A percentile compares a stretch with the other conserved stretches of the same genome.
phyloP scores from a whole-genome alignment of 2,113 vertebrate species.

The Amazona guildingii region DNA sequence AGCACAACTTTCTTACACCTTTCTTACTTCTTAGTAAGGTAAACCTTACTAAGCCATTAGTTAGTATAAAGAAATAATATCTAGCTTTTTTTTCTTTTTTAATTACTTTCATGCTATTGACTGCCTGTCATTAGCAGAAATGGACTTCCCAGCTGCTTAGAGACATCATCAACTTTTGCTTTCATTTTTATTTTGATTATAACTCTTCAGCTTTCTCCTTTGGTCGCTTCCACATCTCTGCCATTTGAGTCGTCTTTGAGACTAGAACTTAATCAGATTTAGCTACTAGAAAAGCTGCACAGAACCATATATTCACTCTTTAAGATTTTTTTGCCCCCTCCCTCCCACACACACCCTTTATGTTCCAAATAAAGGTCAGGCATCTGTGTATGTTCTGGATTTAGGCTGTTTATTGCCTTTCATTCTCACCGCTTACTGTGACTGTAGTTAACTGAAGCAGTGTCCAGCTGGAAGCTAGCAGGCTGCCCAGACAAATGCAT shows the following conservation, averaged over 20 bases:
- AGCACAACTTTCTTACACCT: background rate
- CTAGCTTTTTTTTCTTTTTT: background rate
- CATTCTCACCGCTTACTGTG: background rate
- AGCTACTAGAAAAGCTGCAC: background rate
- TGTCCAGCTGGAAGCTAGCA: background rate
- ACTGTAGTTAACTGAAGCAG: background rate
- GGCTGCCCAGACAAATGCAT: background rate
- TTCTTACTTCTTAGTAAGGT: background rate
- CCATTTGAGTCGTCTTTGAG: background rate
- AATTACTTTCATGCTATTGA: background rate
- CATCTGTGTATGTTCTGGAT: background rate
- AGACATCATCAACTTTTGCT: background rate
- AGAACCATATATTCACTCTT: background rate
- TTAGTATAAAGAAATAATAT: background rate
- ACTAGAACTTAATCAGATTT: background rate
- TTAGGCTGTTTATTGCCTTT: background rate
- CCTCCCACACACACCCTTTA: background rate
- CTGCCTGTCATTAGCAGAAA: background rate
- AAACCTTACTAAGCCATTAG: background rate
- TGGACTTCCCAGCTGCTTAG: background rate
- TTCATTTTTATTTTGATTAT: background rate
- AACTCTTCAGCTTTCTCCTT: background rate
- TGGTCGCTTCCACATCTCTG: background rate
- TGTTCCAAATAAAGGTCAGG: background rate
- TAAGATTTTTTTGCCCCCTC: background rate